Conservation (phyloP, 1,140 invertebrate species). For the Elymnias hypermnestra region DNA sequence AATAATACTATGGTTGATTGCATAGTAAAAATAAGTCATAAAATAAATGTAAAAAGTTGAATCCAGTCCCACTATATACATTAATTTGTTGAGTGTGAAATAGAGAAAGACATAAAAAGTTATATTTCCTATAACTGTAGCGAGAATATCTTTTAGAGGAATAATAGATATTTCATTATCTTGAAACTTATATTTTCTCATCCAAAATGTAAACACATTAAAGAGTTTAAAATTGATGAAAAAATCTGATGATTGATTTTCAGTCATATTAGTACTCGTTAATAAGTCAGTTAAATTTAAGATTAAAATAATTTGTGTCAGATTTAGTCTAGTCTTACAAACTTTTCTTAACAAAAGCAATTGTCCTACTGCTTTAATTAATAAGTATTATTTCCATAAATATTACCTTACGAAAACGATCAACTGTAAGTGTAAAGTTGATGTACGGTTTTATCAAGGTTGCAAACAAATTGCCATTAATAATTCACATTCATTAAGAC, state of each 20-base stretch:
- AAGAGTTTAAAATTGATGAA: not conserved
- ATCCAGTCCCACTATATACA: not conserved
- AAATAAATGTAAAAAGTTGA: slow-evolving; percentile 7
- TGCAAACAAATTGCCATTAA: no score
- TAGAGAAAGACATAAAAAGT: slow-evolving; percentile 10
- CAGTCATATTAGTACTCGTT: no score
- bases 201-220: slow-evolving; percentile 8
- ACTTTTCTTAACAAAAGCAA: not conserved
- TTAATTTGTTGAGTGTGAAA: slow-evolving; percentile 3
- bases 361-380: no score
- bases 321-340: not conserved
- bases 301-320: not conserved
- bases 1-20: slow-evolving; percentile 7
- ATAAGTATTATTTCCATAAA: no score
- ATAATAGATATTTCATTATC: not conserved
- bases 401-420: no score
- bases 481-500: no score
- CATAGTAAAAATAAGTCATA: slow-evolving; percentile 4
- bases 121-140: slow-evolving; percentile 1
- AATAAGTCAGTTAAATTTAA: no score
- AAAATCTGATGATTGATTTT: no score
- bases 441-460: no score
- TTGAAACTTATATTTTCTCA: slow-evolving; percentile 11
- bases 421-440: no score
- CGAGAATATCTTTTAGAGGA: slow-evolving; percentile 4